Evolutionary conservation across 2,113 vertebrate genomes (phyloP).

Genomic region (Tyto alba): DNA sequence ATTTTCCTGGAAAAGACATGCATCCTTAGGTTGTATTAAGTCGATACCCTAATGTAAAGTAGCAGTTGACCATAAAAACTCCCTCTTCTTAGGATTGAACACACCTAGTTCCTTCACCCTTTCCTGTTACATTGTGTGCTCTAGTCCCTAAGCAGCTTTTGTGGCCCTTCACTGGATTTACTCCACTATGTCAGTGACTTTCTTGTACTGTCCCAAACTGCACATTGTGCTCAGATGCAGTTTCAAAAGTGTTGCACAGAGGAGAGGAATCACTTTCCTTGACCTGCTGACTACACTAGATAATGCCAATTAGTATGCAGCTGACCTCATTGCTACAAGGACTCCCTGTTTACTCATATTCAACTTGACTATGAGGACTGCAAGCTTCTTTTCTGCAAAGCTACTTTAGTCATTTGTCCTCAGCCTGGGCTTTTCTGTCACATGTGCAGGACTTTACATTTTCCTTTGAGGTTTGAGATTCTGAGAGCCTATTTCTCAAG

Average conservation of each 20-base stretch:
- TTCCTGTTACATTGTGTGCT: background rate
- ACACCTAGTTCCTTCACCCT: background rate
- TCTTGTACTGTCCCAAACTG: background rate
- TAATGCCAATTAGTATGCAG: background rate
- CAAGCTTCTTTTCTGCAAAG: background rate
- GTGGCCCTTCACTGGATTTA: background rate
- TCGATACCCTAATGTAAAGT: background rate
- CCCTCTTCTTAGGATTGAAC: background rate
- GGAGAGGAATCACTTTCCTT: background rate
- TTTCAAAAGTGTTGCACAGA: background rate
- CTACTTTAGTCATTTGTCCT: background rate
- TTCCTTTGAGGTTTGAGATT: background rate
- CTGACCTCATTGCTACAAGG: background rate
- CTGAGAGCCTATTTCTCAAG: background rate
- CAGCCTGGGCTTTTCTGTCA: background rate
- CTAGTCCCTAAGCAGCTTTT: background rate
- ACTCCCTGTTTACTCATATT: background rate
- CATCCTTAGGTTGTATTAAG: background rate
- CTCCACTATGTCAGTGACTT: background rate
- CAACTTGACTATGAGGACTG: background rate
- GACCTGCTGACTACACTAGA: background rate
- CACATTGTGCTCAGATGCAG: accelerated
- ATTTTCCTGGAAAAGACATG: background rate
- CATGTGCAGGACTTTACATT: accelerated
- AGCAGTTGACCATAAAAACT: background rate